phyloP scores from a whole-genome alignment of 2,888 invertebrate genomes.

The Tetropium fuscum region DNA sequence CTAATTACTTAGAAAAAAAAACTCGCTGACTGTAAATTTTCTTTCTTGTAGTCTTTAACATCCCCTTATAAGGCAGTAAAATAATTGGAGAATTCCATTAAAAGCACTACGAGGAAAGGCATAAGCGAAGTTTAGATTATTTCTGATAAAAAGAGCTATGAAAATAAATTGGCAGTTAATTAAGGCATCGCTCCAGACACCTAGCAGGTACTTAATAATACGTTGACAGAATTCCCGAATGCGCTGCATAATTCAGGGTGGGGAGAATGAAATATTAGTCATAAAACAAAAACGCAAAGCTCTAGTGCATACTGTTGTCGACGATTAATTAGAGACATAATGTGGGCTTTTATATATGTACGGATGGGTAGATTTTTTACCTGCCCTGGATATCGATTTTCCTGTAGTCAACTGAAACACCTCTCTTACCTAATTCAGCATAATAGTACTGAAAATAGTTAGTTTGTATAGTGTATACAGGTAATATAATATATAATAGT shows the following conservation, averaged over 20 bases:
- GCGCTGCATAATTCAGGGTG: constrained; percentile 23
- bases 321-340: constrained; percentile 11
- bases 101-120: background rate
- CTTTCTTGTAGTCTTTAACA: no score
- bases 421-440: background rate
- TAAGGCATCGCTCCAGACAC: constrained; percentile 12
- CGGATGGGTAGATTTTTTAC: background rate
- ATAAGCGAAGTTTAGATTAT: background rate
- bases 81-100: constrained; percentile 1
- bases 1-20: constrained; percentile 12
- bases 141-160: constrained; percentile 3
- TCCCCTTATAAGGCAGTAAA: background rate
- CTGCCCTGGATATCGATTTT: background rate
- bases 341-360: background rate
- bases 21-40: no score
- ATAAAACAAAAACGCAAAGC: constrained; percentile 26
- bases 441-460: background rate
- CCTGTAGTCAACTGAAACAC: background rate
- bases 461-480: no score
- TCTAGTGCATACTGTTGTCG: background rate
- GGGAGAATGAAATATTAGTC: constrained; percentile 27
- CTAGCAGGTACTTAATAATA: constrained; percentile 31
- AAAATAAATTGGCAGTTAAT: constrained; percentile 33
- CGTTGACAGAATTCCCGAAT: constrained; percentile 25
- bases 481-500: no score